phyloP scores from a whole-genome alignment of 92 coral and sea anemone genomes.

The Diadumene lineata region DNA sequence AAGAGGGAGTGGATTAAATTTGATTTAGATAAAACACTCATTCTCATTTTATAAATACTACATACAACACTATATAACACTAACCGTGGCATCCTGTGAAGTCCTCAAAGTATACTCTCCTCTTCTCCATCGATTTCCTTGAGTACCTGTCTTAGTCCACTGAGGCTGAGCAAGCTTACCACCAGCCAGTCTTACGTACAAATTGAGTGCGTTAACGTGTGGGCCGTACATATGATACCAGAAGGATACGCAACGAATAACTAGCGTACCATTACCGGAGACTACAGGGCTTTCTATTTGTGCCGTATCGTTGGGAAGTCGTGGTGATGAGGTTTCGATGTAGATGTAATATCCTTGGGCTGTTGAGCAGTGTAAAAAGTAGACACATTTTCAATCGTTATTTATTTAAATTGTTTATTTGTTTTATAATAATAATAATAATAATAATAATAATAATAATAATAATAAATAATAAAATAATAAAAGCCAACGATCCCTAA shows the following conservation, averaged over 20 bases:
- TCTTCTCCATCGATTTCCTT: slow-evolving; percentile 76
- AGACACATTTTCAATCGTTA: too few species aligned
- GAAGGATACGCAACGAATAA: slow-evolving; percentile 74
- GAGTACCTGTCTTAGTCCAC: slow-evolving; percentile 83
- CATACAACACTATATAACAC: too few species aligned
- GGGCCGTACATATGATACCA: slow-evolving; percentile 99
- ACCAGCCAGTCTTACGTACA: slow-evolving; percentile 43
- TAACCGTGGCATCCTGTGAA: slow-evolving; percentile 56
- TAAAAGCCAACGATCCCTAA: too few species aligned
- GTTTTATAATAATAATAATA: too few species aligned
- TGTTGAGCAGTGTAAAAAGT: too few species aligned
- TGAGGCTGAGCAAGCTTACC: slow-evolving; percentile 57
- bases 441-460: too few species aligned
- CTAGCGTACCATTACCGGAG: slow-evolving; percentile 67
- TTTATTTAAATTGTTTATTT: too few species aligned
- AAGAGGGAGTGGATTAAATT: too few species aligned
- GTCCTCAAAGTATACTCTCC: slow-evolving; percentile 81
- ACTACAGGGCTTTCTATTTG: slow-evolving; percentile 63
- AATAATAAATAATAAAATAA: too few species aligned
- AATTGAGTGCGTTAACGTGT: slow-evolving; percentile 74
- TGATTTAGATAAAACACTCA: too few species aligned
- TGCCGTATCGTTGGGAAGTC: slow-evolving; percentile 76
- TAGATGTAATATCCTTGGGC: slow-evolving; percentile 88
- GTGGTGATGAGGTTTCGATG: slow-evolving; percentile 83
- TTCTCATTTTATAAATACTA: too few species aligned